These are phyloP conservation scores for Acanthopleura granulata DNA, from an alignment of 2,888 invertebrate species.

Conservation along the genomic window DNA sequence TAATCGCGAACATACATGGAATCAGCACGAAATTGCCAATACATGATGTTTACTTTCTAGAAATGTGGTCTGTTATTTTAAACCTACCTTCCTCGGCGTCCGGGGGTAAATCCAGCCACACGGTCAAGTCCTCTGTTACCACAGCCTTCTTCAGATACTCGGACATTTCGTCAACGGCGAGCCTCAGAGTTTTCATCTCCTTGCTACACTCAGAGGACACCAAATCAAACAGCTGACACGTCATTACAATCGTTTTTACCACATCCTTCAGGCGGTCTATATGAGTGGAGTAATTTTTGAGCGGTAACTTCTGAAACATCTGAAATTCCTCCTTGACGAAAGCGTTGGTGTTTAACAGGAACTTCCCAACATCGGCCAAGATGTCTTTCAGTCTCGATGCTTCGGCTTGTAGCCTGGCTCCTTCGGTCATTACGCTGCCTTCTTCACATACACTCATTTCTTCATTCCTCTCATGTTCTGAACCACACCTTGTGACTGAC, in stretches of 20 bases:
- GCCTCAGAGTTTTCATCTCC: not conserved
- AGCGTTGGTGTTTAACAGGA: not conserved
- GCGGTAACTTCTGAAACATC: not conserved
- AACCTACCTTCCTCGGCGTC: slow-evolving; percentile 1
- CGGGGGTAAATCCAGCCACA: slow-evolving; percentile 5
- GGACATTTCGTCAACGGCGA: not conserved
- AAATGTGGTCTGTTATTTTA: not conserved
- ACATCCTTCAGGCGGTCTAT: not conserved
- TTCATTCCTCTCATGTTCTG: not conserved
- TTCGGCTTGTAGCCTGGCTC: not conserved
- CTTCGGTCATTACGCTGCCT: not conserved
- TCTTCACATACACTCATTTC: not conserved
- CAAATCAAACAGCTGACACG: not conserved
- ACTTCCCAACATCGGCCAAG: not conserved
- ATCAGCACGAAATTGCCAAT: too few relatives aligned
- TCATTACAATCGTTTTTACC: not conserved
- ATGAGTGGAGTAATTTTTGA: not conserved
- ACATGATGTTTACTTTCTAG: too few relatives aligned
- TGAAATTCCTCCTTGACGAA: slow-evolving; percentile 4
- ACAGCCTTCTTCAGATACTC: not conserved
- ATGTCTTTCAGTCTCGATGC: not conserved
- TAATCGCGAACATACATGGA: too few relatives aligned
- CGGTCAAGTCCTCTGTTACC: not conserved
- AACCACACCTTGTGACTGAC: not conserved
- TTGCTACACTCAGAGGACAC: not conserved